These are phyloP conservation scores for Rhamphomyia laevipes DNA, from an alignment of 2,888 invertebrate species.

Conservation along the genomic window DNA sequence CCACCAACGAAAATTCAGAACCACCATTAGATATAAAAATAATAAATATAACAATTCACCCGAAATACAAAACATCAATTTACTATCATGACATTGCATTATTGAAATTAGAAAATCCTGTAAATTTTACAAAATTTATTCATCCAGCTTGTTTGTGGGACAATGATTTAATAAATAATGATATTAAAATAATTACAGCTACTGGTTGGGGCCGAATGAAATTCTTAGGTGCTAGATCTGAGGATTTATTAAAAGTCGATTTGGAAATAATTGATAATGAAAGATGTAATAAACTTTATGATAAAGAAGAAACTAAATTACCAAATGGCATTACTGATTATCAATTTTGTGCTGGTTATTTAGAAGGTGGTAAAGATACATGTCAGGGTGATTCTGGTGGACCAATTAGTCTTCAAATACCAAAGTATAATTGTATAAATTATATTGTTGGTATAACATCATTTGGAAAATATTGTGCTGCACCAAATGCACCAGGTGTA, in stretches of 20 bases:
- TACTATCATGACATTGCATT: constrained; percentile 51
- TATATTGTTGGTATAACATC: constrained; percentile 36
- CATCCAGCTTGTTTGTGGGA: constrained; percentile 36
- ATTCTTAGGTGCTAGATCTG: constrained; percentile 29
- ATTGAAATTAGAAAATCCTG: constrained; percentile 34
- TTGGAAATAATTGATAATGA: constrained; percentile 27
- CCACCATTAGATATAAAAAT: constrained; percentile 39
- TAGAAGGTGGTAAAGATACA: constrained; percentile 34
- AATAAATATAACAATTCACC: constrained; percentile 38
- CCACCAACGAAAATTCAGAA: constrained; percentile 29
- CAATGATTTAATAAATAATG: constrained; percentile 23
- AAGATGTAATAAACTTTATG: constrained; percentile 26
- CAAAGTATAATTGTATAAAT: constrained; percentile 31
- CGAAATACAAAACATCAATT: constrained; percentile 39
- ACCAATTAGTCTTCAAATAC: constrained; percentile 29
- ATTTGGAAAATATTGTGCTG: constrained; percentile 34
- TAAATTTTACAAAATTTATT: constrained; percentile 23
- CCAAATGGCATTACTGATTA: constrained; percentile 31
- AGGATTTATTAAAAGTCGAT: constrained; percentile 34
- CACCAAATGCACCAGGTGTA: constrained; percentile 31
- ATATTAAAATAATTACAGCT: constrained; percentile 24
- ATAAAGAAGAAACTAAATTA: constrained; percentile 27
- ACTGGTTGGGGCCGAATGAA: constrained; percentile 36
- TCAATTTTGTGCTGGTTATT: constrained; percentile 38
- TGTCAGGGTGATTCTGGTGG: constrained; percentile 36